Conservation (phyloP, 1,140 invertebrate species). For the Rhyzopertha dominica region DNA sequence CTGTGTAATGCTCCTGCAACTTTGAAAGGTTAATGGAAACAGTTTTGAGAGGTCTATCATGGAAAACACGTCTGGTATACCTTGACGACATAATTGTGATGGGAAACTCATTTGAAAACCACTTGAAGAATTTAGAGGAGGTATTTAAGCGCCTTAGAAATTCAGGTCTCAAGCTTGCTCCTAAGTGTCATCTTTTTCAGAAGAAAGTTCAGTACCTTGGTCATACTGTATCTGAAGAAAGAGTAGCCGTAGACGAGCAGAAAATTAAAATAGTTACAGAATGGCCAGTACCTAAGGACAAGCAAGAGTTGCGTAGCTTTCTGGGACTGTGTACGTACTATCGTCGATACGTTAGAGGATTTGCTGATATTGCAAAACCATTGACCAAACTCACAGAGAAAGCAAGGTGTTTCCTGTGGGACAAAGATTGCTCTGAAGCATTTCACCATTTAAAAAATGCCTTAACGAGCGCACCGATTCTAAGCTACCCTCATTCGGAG, state of each 20-base stretch:
- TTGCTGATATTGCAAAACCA: too few species aligned
- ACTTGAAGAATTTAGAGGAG: constrained; percentile 35
- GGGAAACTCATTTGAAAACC: constrained; percentile 38
- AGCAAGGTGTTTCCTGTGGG: constrained; percentile 8
- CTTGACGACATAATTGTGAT: constrained; percentile 46
- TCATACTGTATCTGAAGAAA: constrained; percentile 39
- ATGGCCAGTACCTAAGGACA: constrained; percentile 32
- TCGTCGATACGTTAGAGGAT: too few species aligned
- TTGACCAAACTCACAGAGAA: constrained; percentile 15
- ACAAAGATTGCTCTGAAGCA: constrained; percentile 4
- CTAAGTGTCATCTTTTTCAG: constrained; percentile 41
- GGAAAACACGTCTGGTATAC: constrained; percentile 37
- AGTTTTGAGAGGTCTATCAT: constrained; percentile 15
- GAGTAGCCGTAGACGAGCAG: constrained; percentile 37
- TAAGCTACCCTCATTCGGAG: constrained; percentile 3
- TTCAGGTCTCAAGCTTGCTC: constrained; percentile 39
- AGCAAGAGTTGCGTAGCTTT: constrained; percentile 26
- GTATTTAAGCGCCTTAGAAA: constrained; percentile 36
- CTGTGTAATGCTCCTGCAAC: constrained; percentile 34
- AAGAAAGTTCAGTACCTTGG: constrained; percentile 42
- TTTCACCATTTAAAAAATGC: constrained; percentile 10
- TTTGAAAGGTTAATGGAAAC: constrained; percentile 28
- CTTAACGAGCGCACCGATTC: constrained; percentile 9
- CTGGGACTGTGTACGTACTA: constrained; percentile 35
- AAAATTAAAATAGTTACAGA: constrained; percentile 41